Evolutionary conservation across 2,888 invertebrate species (phyloP).

Genomic region (Marasmarcha lunaedactyla): DNA sequence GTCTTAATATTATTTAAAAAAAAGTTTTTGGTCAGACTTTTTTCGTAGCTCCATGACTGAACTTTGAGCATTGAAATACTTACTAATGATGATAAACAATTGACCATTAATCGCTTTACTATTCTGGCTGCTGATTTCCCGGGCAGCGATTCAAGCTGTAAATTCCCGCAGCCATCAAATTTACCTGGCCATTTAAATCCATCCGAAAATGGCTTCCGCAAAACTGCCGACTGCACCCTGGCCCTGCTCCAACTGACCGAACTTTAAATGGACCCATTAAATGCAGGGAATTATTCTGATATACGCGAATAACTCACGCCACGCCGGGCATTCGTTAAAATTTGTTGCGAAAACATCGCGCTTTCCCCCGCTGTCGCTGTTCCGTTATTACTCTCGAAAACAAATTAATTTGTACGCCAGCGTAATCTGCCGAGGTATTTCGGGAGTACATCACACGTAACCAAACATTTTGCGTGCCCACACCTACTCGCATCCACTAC

Average conservation of each 20-base stretch:
- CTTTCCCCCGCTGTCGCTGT: slow-evolving; percentile 15
- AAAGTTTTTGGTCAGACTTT: no score
- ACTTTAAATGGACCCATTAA: slow-evolving; percentile 33
- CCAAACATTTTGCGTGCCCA: neutral
- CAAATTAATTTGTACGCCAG: slow-evolving; percentile 24
- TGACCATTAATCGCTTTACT: no score
- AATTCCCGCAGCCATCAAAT: slow-evolving; percentile 7
- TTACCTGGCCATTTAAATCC: slow-evolving; percentile 24
- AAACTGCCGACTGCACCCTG: slow-evolving; percentile 37
- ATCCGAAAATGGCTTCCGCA: slow-evolving; percentile 42
- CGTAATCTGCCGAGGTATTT: slow-evolving; percentile 16
- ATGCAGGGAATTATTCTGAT: slow-evolving; percentile 38
- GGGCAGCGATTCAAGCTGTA: no score
- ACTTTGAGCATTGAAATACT: no score
- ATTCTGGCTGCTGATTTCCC: no score
- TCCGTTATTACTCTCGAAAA: slow-evolving; percentile 21
- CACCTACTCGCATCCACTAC: neutral
- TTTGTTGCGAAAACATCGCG: slow-evolving; percentile 26
- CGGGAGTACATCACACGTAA: slow-evolving; percentile 2
- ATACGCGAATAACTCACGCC: slow-evolving; percentile 28
- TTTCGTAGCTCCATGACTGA: no score
- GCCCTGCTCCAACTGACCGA: slow-evolving; percentile 47
- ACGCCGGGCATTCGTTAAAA: slow-evolving; percentile 27
- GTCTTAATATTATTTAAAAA: no score
- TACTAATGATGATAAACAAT: no score